Evolutionary conservation across 2,797 vertebrate species (phyloP), one percentile per base, ranked within the genome.

Genomic region (Sternarchorhynchus goeldii): DNA sequence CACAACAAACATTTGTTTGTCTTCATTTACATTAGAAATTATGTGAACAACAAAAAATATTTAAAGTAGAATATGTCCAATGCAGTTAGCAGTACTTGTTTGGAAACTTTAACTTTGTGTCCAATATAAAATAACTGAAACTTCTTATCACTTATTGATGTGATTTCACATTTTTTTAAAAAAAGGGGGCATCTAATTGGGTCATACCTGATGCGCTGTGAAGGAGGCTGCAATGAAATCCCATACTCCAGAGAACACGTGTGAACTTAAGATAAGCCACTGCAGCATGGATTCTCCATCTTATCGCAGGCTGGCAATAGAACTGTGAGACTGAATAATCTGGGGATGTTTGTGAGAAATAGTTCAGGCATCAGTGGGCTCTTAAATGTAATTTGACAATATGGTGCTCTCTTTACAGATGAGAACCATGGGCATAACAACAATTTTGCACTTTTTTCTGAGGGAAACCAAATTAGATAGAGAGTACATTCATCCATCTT

Each of bases 201-300:
- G 92, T 92, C 90, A 92, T 87, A 93, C 93, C 91, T 93, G 89
- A 87, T 84, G 85, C 81, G 88, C 70, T 74, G 79, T 78, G 81
- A 76, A 88, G 90, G 87, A 88, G 90, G 90, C 89, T 86, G 83
- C 84, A 85, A 88, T 90, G 90, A 92, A 93, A 93, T 91, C 90
- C 88, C 85, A 89, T 90, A 90, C 90, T 89, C 86, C 89, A 82
- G 88, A 90, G 92, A 90, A 83, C 85, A 92, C 91, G 92, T 96
- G 96, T 89, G 91, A 91, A 91, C 83, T 89, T 90, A 58, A 94
- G 95, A 97, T 97, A 96, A 97, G 94, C 89, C 88, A 89, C 89
- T 88, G 90, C 92, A 91, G 92, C 92, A 93, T 93, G 91, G 92
- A 94, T 93, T 93, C 90, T 85, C 86, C 88, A 88, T 92, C 86